Evolutionary conservation across 2,113 vertebrate genomes (phyloP), one percentile per base, ranked within the genome.

Genomic region (Rhegmatorhina hoffmannsi): DNA sequence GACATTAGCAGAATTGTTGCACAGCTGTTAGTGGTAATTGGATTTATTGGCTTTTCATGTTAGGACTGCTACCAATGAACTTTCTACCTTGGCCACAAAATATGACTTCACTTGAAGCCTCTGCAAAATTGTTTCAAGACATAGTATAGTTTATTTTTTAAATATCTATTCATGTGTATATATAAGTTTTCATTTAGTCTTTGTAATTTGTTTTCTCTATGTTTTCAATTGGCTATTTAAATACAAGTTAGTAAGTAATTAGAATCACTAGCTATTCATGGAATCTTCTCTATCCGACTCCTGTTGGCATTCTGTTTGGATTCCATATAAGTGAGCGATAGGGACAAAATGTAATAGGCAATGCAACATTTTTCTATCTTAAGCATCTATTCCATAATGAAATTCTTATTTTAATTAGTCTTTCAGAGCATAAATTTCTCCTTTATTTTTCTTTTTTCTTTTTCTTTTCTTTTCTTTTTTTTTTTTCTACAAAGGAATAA

Each of bases 11-110:
- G 38, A 93, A 73, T 16, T 79, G 38, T 78, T 92, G 53, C 56
- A 72, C 69, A 92, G 68, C 68, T 91, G 84, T 49, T 91, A 60
- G 58, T 33, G 34, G 56, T 88, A 94, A 92, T 29, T 91, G 56
- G 63, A 91, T 93, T 79, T 87, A 43, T 66, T 80, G 72, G 60
- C 69, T 81, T 23, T 81, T 84, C 28, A 13, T 75, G 52, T 64
- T 52, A 87, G 31, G 34, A 47, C 46, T 75, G 47, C 56, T 56
- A 68, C 64, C 69, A 69, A 33, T 47, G 40, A n/a, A 50, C 46
- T 60, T 91, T 52, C 55, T 68, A 38, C 59, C 58, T 92, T 78
- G 19, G 56, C 34, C 53, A 74, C 44, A 85, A 89, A 95, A 87
- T 33, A 38, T 2, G 4, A 81, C 68, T 89, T 68, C 56, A 36